A percentile compares a stretch with the other conserved stretches of the same genome.
Conservation (phyloP, 2,113 vertebrate genomes). For the Lethenteron camtschaticum region DNA sequence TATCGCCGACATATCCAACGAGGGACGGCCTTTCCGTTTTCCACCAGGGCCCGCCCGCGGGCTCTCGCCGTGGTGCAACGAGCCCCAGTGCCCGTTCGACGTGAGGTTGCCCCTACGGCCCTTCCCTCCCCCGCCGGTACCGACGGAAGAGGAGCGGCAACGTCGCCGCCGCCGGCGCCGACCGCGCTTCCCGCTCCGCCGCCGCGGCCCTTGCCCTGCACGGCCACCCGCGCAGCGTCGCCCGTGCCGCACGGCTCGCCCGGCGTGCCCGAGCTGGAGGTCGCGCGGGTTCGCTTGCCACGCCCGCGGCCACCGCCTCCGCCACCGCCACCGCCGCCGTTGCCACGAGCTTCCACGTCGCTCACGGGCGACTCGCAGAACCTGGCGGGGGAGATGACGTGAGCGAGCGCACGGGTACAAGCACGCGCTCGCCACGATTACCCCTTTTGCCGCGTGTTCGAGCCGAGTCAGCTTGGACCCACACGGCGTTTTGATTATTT, state of each 20-base stretch:
- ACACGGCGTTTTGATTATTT: too few species aligned
- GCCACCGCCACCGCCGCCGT: conserved; percentile 49
- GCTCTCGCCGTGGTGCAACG: conserved; percentile 31
- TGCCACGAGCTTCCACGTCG: conserved; percentile 67
- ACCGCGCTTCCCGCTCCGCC: too few species aligned
- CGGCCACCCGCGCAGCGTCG: too few species aligned
- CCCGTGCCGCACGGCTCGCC: not conserved
- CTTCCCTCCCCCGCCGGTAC: conserved; percentile 18
- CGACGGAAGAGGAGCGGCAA: too few species aligned
- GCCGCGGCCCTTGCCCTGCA: not conserved
- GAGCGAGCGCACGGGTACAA: too few species aligned
- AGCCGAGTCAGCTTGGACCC: too few species aligned
- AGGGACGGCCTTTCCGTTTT: conserved; percentile 72
- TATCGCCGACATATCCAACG: conserved; percentile 20
- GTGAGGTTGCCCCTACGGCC: conserved; percentile 75
- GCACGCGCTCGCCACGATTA: too few species aligned
- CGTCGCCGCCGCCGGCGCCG: too few species aligned
- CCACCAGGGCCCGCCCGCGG: conserved; percentile 50
- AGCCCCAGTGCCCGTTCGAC: conserved; percentile 40
- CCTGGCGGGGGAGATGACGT: too few species aligned
- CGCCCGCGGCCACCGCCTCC: conserved; percentile 64
- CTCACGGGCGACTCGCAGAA: conserved; percentile 92
- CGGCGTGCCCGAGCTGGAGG: conserved; percentile 2
- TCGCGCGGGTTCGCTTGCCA: conserved; percentile 61
- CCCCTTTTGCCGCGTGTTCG: too few species aligned